Evolutionary conservation across 2,113 vertebrate species (phyloP).

Genomic region (Paracanthobrama guichenoti): DNA sequence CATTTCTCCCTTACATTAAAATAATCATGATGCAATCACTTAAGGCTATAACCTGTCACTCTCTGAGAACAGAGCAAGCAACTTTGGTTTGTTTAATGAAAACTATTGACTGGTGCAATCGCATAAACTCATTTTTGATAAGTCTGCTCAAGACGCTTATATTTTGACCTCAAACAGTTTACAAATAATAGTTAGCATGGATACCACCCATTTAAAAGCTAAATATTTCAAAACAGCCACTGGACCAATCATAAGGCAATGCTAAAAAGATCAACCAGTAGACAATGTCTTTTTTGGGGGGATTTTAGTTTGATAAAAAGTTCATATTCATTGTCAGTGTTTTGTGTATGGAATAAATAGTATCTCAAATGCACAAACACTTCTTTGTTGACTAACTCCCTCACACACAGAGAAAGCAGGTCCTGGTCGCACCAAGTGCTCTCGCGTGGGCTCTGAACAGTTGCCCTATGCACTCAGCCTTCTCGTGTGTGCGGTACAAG

Average conservation of each 20-base stretch:
- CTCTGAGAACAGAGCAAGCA: not conserved
- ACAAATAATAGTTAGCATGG: not conserved
- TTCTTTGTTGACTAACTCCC: not conserved
- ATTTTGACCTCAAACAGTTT: not conserved
- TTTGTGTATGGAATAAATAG: slow-evolving; percentile 58
- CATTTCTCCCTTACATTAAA: not conserved
- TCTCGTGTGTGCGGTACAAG: not conserved
- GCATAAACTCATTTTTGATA: not conserved
- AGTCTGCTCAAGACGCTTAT: slow-evolving; percentile 12
- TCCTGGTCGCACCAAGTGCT: not conserved
- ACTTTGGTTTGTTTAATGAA: slow-evolving; percentile 36
- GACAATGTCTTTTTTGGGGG: not conserved
- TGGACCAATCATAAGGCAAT: slow-evolving; percentile 11
- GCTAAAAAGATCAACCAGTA: slow-evolving; percentile 16
- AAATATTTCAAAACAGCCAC: not conserved
- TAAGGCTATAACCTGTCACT: not conserved
- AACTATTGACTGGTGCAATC: not conserved
- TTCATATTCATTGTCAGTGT: slow-evolving; percentile 8
- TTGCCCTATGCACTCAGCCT: not conserved
- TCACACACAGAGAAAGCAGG: not conserved
- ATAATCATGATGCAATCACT: not conserved
- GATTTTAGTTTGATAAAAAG: slow-evolving; percentile 6
- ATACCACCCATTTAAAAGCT: slow-evolving; percentile 20
- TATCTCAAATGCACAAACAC: slow-evolving; percentile 33
- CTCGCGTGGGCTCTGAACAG: not conserved